phyloP scores from a whole-genome alignment of 1,140 invertebrate genomes.

The honey bee (Apis mellifera) region Amel_HAv3.1 CM009931.2:23310501-23311000 shows the following conservation, averaged over 20 bases:
- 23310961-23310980: neutral
- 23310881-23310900: conserved; percentile 38
- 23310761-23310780: neutral
- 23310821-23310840: neutral
- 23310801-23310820: neutral
- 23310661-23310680: neutral
- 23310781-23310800: neutral
- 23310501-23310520: no score
- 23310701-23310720: neutral
- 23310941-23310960: neutral
- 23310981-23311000: no score
- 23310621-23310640: no score
- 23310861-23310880: conserved; percentile 34
- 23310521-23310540: no score
- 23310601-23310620: no score
- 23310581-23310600: no score
- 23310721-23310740: conserved; percentile 20
- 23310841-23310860: neutral
- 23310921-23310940: no score
- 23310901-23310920: neutral
- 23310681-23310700: neutral
- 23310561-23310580: no score
- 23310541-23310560: no score
- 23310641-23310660: neutral
- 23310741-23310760: neutral